Evolutionary conservation across 2,797 vertebrate species (phyloP).

Genomic region (Chanos chanos): DNA sequence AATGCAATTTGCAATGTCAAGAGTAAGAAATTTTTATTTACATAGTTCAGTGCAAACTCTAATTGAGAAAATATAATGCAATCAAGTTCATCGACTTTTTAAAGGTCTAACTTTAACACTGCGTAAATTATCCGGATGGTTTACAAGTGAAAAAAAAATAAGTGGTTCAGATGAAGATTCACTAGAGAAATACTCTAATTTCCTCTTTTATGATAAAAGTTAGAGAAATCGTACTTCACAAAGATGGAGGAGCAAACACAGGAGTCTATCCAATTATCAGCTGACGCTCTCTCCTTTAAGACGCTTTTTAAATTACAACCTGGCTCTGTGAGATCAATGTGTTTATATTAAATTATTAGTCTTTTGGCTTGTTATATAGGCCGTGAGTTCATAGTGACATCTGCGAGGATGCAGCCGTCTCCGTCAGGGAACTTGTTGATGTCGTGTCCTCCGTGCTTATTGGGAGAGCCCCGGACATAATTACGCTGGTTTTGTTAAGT

Average conservation of each 20-base stretch:
- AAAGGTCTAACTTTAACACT: constrained; percentile 59
- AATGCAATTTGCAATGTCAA: constrained; percentile 56
- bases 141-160: constrained; percentile 44
- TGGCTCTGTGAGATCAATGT: constrained; percentile 11
- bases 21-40: constrained; percentile 94
- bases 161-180: constrained; percentile 66
- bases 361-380: neutral
- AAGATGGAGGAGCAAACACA: neutral
- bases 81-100: constrained; percentile 50
- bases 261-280: neutral
- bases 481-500: constrained; percentile 73
- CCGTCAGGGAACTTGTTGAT: constrained; percentile 43
- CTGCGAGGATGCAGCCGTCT: constrained; percentile 53
- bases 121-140: constrained; percentile 53
- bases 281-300: constrained; percentile 18
- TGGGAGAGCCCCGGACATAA: constrained; percentile 67
- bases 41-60: constrained; percentile 85
- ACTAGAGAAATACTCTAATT: constrained; percentile 50
- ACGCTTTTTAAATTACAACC: neutral
- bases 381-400: constrained; percentile 58
- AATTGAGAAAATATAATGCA: constrained; percentile 75
- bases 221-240: constrained; percentile 34
- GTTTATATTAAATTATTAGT: constrained; percentile 26
- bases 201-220: constrained; percentile 42
- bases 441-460: constrained; percentile 49